Evolutionary conservation across 2,888 invertebrate genomes (phyloP), one percentile per base, ranked within the genome.

Genomic region (Cheiracanthium punctorium): DNA sequence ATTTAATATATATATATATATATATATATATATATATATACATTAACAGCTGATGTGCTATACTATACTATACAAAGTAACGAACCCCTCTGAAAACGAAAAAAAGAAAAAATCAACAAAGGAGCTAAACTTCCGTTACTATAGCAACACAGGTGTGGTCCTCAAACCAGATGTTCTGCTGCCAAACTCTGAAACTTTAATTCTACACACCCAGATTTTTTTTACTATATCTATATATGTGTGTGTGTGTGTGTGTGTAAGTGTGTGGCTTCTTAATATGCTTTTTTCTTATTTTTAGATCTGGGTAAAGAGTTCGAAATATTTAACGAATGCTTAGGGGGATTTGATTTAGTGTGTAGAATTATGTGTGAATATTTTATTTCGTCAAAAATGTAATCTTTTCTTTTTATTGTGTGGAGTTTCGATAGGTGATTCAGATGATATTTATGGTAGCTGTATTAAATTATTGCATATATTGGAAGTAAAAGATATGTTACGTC

Each of bases 111-210:
- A 71, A 71, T 33, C 33, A 71, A 30, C 70, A 69, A 76, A 74
- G 24, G 52, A 41, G 30, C 79, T 69, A 79, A 85, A 79, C 84
- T 79, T 85, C 79, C 74, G 74, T 85, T 43, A 33, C 84, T 52
- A 85, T 85, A 70, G 84, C 33, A 74, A 85, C 84, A 79, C 84
- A 85, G 84, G 84, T 85, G 84, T 85, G 84, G 84, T 37, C 41
- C 79, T 65, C 43, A 69, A 85, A 85, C 84, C 84, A 85, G 84
- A 74, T 85, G 84, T 85, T 85, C 79, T 80, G 43, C 64, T 58
- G 74, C 20, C 77, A 37, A 67, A 73, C 58, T 74, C 33, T 48
- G 67, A 72, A 85, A 79, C 84, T 43, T 30, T 52, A 79, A 85
- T 76, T 79, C 84, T 64, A 85, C 79, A 85, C 84, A 74, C 79